Conservation (phyloP, 2,888 invertebrate genomes). For the Imbricaverruca yamaguchii region DNA sequence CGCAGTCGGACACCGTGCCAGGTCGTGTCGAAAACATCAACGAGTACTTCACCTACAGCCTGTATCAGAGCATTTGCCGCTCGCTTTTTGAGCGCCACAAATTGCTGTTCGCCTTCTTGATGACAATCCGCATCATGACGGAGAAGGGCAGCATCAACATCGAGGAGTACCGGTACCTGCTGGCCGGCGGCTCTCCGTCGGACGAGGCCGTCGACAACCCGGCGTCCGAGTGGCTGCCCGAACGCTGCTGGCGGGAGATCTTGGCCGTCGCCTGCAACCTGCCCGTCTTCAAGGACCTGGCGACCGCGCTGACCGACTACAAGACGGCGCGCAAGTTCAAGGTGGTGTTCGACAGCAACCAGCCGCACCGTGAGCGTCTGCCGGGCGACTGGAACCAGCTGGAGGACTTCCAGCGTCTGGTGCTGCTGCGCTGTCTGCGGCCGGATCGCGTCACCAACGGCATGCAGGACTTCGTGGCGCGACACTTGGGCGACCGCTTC, state of each 20-base stretch:
- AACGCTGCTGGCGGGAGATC: slow-evolving; percentile 74
- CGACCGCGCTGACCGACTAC: not conserved
- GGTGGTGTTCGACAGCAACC: slow-evolving; percentile 59
- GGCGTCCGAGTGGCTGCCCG: slow-evolving; percentile 57
- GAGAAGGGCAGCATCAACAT: slow-evolving; percentile 27
- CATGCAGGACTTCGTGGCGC: slow-evolving; percentile 53
- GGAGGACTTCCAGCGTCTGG: slow-evolving; percentile 61
- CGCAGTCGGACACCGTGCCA: slow-evolving; percentile 57
- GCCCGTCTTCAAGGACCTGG: not conserved
- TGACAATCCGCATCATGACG: slow-evolving; percentile 57
- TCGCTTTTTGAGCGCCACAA: slow-evolving; percentile 95
- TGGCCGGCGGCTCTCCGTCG: slow-evolving; percentile 56
- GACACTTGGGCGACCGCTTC: slow-evolving; percentile 67
- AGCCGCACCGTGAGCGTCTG: slow-evolving; percentile 61
- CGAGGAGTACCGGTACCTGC: slow-evolving; percentile 42
- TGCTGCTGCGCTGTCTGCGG: slow-evolving; percentile 70
- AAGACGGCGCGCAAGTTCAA: slow-evolving; percentile 55
- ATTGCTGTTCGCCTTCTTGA: slow-evolving; percentile 79
- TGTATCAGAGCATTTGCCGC: slow-evolving; percentile 84
- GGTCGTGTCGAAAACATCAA: slow-evolving; percentile 65
- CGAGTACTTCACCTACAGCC: slow-evolving; percentile 75
- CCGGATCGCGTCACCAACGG: slow-evolving; percentile 66
- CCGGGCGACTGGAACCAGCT: slow-evolving; percentile 56
- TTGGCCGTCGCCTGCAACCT: slow-evolving; percentile 45
- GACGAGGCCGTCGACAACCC: slow-evolving; percentile 60